Percentiles rank a stretch among this genome's conserved stretches.
Evolutionary conservation across 2,888 invertebrate genomes (phyloP).

Genomic region (Ochropleura leucogaster): DNA sequence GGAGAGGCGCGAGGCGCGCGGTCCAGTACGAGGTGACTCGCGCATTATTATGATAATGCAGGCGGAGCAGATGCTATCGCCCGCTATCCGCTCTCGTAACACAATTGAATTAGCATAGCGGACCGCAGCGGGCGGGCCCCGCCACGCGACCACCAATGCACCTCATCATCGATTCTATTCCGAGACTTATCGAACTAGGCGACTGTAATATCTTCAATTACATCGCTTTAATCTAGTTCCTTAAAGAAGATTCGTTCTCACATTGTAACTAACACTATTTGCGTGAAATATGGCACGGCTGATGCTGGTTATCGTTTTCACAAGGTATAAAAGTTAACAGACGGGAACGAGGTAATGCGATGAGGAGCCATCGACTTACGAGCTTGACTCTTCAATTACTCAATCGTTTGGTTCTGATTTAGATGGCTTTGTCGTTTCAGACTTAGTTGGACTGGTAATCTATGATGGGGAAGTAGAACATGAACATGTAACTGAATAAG

Average conservation of each 20-base stretch:
- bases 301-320: conserved; percentile 44
- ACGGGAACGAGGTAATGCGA: conserved; percentile 42
- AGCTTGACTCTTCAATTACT: conserved; percentile 24
- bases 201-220: conserved; percentile 55
- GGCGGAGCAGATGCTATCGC: conserved; percentile 85
- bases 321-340: conserved; percentile 55
- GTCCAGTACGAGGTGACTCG: conserved; percentile 83
- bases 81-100: conserved; percentile 83
- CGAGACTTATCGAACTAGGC: conserved; percentile 64
- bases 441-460: conserved; percentile 1
- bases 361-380: conserved; percentile 21
- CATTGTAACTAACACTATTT: conserved; percentile 27
- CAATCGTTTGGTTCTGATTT: conserved; percentile 31
- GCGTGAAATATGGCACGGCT: conserved; percentile 21
- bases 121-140: conserved; percentile 86
- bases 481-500: conserved; percentile 30
- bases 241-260: conserved; percentile 31
- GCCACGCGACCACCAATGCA: conserved; percentile 86
- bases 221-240: conserved; percentile 49
- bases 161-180: conserved; percentile 73
- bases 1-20: conserved; percentile 63
- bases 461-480: conserved; percentile 8
- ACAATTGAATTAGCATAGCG: conserved; percentile 91
- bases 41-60: conserved; percentile 89
- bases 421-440: conserved; percentile 4